Percentiles rank a stretch among this genome's conserved stretches.
Evolutionary conservation across 1,140 invertebrate species (phyloP).

Genomic region (Drosophila neocordata): DNA sequence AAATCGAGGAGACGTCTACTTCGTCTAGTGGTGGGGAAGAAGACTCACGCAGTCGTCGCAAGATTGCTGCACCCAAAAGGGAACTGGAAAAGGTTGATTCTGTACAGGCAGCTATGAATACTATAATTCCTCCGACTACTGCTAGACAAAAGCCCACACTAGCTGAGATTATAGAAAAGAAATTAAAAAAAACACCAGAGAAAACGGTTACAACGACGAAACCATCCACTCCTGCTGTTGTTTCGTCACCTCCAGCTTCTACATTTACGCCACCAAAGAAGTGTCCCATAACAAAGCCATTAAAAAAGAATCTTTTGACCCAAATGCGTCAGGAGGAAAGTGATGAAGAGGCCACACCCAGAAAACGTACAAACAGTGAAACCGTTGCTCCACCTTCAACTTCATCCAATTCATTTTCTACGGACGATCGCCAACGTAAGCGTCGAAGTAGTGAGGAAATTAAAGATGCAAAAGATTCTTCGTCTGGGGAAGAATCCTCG

Average conservation of each 20-base stretch:
- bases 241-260: constrained; percentile 28
- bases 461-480: constrained; percentile 48
- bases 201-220: constrained; percentile 17
- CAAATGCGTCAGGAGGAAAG: constrained; percentile 73
- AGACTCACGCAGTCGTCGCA: constrained; percentile 60
- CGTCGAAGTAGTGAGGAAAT: constrained; percentile 73
- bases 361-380: constrained; percentile 71
- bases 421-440: constrained; percentile 58
- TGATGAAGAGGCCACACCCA: constrained; percentile 69
- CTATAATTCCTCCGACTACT: neutral
- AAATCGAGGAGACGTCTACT: constrained; percentile 84
- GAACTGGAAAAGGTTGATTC: constrained; percentile 41
- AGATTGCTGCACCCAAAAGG: constrained; percentile 59
- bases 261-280: constrained; percentile 58
- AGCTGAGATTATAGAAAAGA: constrained; percentile 77
- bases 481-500: constrained; percentile 23
- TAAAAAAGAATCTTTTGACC: constrained; percentile 74
- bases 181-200: constrained; percentile 67
- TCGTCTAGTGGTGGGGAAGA: constrained; percentile 82
- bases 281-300: constrained; percentile 70
- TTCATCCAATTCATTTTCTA: neutral
- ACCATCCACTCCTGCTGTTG: neutral
- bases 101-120: too few relatives aligned
- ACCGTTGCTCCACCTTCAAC: constrained; percentile 19
- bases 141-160: constrained; percentile 64